These are phyloP conservation scores for Phoeniculus purpureus DNA, from an alignment of 2,797 vertebrate species.

Conservation along the genomic window DNA sequence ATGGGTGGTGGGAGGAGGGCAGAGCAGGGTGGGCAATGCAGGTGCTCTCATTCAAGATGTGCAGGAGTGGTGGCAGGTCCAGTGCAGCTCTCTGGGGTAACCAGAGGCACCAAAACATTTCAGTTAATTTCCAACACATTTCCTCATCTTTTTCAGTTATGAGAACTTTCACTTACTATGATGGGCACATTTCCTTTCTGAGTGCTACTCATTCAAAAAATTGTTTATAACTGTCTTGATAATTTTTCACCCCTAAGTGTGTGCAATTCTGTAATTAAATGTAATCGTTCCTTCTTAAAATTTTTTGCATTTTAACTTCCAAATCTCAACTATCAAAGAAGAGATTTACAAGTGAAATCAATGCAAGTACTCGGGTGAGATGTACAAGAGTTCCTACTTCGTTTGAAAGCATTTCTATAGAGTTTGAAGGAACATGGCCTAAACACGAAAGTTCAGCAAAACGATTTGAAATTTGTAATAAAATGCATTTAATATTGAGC, in stretches of 20 bases:
- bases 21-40: rapidly evolving
- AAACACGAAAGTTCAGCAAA: neutral
- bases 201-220: neutral
- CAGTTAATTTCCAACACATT: neutral
- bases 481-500: neutral
- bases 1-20: neutral
- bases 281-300: neutral
- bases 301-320: neutral
- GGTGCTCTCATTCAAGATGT: neutral
- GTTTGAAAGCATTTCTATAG: neutral
- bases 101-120: neutral
- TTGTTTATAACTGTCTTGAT: neutral
- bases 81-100: rapidly evolving
- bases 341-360: neutral
- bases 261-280: neutral
- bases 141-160: neutral
- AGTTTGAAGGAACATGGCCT: neutral
- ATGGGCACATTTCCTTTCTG: neutral
- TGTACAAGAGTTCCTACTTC: neutral
- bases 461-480: neutral
- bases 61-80: neutral
- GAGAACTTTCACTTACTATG: neutral
- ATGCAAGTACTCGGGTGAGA: neutral
- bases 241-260: neutral
- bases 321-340: neutral